Evolutionary conservation across 2,797 vertebrate genomes (phyloP).

Genomic region (Esox masquinongy): DNA sequence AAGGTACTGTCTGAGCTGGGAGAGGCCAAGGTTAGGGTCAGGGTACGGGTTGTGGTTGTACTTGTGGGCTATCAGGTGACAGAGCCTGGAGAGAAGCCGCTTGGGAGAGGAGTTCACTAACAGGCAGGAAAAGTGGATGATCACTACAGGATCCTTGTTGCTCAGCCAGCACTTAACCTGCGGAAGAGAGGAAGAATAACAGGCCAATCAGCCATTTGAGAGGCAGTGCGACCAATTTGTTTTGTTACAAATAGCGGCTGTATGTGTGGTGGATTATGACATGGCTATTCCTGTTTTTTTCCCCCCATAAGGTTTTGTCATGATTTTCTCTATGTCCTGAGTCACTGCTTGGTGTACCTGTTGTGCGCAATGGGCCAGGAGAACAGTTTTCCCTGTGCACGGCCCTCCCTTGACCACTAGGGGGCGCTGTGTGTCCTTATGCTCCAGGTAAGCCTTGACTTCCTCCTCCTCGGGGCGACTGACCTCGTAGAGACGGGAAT

Average conservation of each 20-base stretch:
- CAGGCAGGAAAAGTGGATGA: slow-evolving; percentile 62
- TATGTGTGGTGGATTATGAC: neutral
- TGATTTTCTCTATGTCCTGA: neutral
- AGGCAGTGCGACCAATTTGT: neutral
- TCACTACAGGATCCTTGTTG: slow-evolving; percentile 66
- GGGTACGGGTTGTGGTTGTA: slow-evolving; percentile 37
- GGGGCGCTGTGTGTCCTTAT: slow-evolving; percentile 55
- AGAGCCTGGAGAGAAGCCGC: slow-evolving; percentile 66
- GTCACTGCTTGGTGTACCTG: slow-evolving; percentile 57
- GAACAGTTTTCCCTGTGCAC: slow-evolving; percentile 78
- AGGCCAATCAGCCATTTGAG: neutral
- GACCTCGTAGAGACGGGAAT: slow-evolving; percentile 68
- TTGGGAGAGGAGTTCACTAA: slow-evolving; percentile 47
- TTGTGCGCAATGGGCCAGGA: slow-evolving; percentile 75
- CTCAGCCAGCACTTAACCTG: slow-evolving; percentile 75
- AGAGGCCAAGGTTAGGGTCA: slow-evolving; percentile 15
- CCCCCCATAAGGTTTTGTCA: too few species aligned
- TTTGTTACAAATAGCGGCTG: neutral
- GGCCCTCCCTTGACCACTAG: slow-evolving; percentile 75
- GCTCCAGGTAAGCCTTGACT: slow-evolving; percentile 69
- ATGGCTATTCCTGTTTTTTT: too few species aligned
- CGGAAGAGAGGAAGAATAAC: slow-evolving; percentile 18
- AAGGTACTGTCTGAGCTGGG: slow-evolving; percentile 62
- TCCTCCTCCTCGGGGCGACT: slow-evolving; percentile 59
- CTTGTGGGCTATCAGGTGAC: slow-evolving; percentile 60